Base-by-base conservation (phyloP, 2,113 vertebrate species). In the Sceloporus undulatus region DNA sequence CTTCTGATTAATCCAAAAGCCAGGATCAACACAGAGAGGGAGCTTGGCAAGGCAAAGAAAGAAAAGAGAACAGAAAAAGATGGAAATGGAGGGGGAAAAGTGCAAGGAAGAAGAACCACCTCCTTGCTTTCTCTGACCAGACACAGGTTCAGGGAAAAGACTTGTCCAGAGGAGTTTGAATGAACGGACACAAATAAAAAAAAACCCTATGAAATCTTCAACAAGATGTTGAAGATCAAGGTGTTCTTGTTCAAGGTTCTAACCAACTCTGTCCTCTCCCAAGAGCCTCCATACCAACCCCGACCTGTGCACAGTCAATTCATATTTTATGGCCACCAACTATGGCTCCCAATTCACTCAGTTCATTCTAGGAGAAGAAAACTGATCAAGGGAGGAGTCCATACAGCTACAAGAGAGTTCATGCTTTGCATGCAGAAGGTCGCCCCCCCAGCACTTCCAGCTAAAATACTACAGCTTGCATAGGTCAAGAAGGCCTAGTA, bases 1-100 rank as follows among this genome's bases (percentile, higher is more conserved):
- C 75, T 78, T 66, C 89, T 19, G 92, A 95, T 95, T 95, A 94
- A 93, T 94, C 96, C 91, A 95, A 78, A 92, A 95, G 96, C 93
- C 95, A 93, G 93, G 81, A 93, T 90, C 94, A 94, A 95, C 94
- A 96, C 82, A 79, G 90, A 91, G 2, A 95, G 95, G 92, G 90
- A 95, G 95, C 88, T 82, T 87, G 89, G 81, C 87, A 71, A 91
- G 93, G 83, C 0, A 0, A 82, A 0, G 87, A 96, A 96, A 86
- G 95, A 74, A 95, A 77, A 85, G 88, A 89, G 92, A 82, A n/a
- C 84, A 19, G 13, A 48, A 48, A 0, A 0, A 92, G 89, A 87
- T 87, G 91, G 90, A 86, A 86, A 90, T 75, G 92, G 59, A 4
- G 2, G 27, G 27, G 13, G n/a, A 1, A 29, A 4, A 29, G 11